Evolutionary conservation across 1,140 invertebrate genomes (phyloP).

Genomic region (Brachystomella parvula): DNA sequence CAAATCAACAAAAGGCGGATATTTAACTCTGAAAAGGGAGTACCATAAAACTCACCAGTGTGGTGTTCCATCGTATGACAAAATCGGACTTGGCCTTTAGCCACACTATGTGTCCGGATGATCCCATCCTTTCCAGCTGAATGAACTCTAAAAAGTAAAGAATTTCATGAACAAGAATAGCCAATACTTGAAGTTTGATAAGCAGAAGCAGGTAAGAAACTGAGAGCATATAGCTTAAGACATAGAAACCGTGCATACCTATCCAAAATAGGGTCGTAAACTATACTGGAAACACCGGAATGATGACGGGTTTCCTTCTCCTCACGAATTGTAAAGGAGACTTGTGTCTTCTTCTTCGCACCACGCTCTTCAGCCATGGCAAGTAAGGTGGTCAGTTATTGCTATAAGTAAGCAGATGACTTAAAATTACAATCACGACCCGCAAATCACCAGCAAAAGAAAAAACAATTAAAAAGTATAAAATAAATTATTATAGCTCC

Average conservation of each 20-base stretch:
- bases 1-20: too few relatives aligned
- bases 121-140: conserved; percentile 97
- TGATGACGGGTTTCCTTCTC: conserved; percentile 36
- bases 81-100: conserved; percentile 66
- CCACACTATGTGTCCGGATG: conserved; percentile 87
- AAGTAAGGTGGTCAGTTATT: too few relatives aligned
- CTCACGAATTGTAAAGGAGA: conserved; percentile 31
- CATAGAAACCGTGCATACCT: conserved; percentile 17
- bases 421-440: too few relatives aligned
- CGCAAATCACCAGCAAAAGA: too few relatives aligned
- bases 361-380: conserved; percentile 32
- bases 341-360: conserved; percentile 35
- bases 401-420: too few relatives aligned
- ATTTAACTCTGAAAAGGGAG: too few relatives aligned
- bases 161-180: conserved; percentile 1
- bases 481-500: too few relatives aligned
- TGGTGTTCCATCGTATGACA: conserved; percentile 95
- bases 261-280: conserved; percentile 32
- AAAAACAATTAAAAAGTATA: too few relatives aligned
- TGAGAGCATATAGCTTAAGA: neutral
- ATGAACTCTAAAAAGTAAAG: conserved; percentile 44
- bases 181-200: conserved; percentile 94
- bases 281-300: conserved; percentile 34
- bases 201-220: conserved; percentile 5
- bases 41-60: conserved; percentile 47